Base-by-base conservation (phyloP, 2,797 vertebrate genomes). In the Euphonia xanthogaster region DNA sequence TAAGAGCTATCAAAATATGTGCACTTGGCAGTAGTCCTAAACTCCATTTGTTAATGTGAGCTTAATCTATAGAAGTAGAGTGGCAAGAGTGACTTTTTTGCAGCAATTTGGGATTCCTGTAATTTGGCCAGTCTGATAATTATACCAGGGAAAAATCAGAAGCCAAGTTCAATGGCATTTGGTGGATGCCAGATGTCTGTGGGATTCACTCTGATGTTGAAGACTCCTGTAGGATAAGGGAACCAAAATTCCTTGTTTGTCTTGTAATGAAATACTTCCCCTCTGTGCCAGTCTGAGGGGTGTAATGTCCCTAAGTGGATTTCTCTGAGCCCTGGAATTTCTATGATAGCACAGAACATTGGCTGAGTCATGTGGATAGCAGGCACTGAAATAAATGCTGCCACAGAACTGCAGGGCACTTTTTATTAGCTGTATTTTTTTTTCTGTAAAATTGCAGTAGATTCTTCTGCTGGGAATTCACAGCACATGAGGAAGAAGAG, bases 221-320 rank as follows among this genome's bases (percentile, higher is more conserved):
- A 54, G 53, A 25, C 7, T 67, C 8, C 25, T 75, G 9, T 33
- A 66, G 25, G 15, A 55, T 30, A 55, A 65, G 68, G 42, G 18
- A 75, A 79, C 14, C 1, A 4, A 50, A 84, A 68, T 48, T 50
- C 37, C 48, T 68, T 48, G 13, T 33, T 88, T 73, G 16, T 71
- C 54, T 61, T 66, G 60, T 72, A 68, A 61, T 11, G 16, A 28
- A 62, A 17, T 55, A 28, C 47, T 19, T 45, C 45, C 8, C 10
- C 19, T 84, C 39, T 1, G 1, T 53, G 45, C 9, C 0, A 0
- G 33, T 85, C 33, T 79, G 47, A 45, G 60, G 30, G 33, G 42
- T 57, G 5, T 53, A 39, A 23, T 1, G 1, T 88, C 70, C 39
- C 8, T 8, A 30, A 57, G 24, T 8, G 44, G 44, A 60, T 58